A percentile compares a stretch with the other conserved stretches of the same genome.
Evolutionary conservation across 1,140 invertebrate genomes (phyloP).

Genomic region (Drosophila miranda): DNA sequence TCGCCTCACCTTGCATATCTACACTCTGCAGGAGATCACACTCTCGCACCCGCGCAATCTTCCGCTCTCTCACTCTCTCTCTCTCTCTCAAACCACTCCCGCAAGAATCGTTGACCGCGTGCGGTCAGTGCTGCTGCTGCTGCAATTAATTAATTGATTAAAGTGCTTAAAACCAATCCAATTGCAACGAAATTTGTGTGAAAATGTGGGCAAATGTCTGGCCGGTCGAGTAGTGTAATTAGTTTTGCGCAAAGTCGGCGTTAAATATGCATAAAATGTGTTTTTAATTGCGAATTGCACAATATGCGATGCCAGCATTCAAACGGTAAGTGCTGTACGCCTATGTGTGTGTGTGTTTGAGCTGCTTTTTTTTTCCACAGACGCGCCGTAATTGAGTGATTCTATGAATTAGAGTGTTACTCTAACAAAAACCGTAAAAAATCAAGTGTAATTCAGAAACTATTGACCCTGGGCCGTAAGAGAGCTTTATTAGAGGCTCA

Average conservation of each 20-base stretch:
- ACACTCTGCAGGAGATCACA: background rate
- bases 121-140: no score
- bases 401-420: slow-evolving; percentile 11
- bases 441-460: background rate
- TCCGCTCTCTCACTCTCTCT: no score
- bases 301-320: background rate
- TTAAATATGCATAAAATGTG: slow-evolving; percentile 25
- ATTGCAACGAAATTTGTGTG: slow-evolving; percentile 10
- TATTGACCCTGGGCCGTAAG: slow-evolving; percentile 27
- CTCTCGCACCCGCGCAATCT: no score
- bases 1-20: no score
- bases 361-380: no score
- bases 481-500: slow-evolving; percentile 5
- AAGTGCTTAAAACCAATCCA: slow-evolving; percentile 2
- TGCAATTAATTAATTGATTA: slow-evolving; percentile 22
- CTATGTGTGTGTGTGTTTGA: no score
- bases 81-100: no score
- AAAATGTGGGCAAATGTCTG: slow-evolving; percentile 12
- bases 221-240: slow-evolving; percentile 6
- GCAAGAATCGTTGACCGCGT: no score
- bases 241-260: slow-evolving; percentile 11
- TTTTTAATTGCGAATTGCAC: slow-evolving; percentile 19
- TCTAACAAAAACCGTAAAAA: slow-evolving; percentile 8
- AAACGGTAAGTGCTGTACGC: background rate
- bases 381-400: background rate